phyloP scores from a whole-genome alignment of 2,113 vertebrate genomes.

The Crypturellus undulatus region DNA sequence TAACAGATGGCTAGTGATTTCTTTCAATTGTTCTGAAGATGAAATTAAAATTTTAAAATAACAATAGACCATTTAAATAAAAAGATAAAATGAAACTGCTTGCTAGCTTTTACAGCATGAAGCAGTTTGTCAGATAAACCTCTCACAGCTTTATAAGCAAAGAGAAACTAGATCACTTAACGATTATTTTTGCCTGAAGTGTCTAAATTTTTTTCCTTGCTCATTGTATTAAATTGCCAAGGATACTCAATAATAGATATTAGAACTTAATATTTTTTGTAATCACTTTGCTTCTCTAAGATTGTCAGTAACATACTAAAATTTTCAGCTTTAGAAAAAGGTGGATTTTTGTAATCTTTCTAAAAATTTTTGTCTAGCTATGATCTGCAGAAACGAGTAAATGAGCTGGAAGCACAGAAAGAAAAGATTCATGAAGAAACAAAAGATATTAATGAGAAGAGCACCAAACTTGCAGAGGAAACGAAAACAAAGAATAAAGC shows the following conservation, averaged over 20 bases:
- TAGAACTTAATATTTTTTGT: background rate
- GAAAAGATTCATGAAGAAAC: slow-evolving; percentile 88
- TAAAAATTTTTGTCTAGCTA: slow-evolving; percentile 75
- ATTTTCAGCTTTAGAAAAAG: background rate
- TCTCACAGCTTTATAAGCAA: background rate
- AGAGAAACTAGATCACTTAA: background rate
- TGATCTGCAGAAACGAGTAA: slow-evolving; percentile 87
- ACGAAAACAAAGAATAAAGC: slow-evolving; percentile 88
- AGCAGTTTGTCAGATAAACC: background rate
- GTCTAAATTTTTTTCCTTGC: background rate
- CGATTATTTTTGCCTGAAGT: background rate
- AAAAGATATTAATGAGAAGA: slow-evolving; percentile 88
- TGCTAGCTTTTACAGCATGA: background rate
- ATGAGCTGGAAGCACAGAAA: slow-evolving; percentile 86
- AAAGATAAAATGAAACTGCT: background rate
- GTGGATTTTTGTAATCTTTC: background rate
- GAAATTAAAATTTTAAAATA: background rate
- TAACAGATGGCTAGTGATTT: background rate
- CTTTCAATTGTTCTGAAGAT: background rate
- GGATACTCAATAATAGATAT: background rate
- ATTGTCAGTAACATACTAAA: background rate
- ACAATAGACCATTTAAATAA: background rate
- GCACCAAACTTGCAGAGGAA: slow-evolving; percentile 82
- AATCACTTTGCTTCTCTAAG: background rate
- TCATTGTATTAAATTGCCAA: background rate